Evolutionary conservation across 1,140 invertebrate genomes (phyloP).

Genomic region (Eriosoma lanigerum): DNA sequence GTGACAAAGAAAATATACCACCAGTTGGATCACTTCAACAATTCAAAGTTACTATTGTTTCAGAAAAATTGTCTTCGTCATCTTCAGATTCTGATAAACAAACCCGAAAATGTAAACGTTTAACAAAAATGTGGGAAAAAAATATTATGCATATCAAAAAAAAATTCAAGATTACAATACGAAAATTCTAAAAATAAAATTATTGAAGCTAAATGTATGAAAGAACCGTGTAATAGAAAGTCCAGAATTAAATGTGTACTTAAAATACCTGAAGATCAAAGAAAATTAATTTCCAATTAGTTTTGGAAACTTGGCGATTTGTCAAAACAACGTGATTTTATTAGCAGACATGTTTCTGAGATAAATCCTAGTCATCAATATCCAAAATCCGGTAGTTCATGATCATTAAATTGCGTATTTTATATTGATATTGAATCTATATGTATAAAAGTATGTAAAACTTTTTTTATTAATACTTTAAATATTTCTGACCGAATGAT

Average conservation of each 20-base stretch:
- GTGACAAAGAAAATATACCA: too few species aligned
- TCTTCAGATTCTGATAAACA: too few species aligned
- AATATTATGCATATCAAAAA: neutral
- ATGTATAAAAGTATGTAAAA: neutral
- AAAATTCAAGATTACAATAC: conserved; percentile 1
- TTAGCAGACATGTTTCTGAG: neutral
- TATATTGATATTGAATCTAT: neutral
- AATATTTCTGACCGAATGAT: neutral
- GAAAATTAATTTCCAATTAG: neutral
- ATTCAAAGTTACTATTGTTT: too few species aligned
- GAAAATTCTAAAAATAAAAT: neutral
- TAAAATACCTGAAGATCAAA: neutral
- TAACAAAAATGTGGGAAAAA: neutral
- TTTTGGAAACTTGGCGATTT: neutral
- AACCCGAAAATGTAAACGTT: too few species aligned
- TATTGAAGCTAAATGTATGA: neutral
- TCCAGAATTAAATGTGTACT: neutral
- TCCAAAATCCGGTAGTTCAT: neutral
- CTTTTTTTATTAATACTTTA: conserved; percentile 7
- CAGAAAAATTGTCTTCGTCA: too few species aligned
- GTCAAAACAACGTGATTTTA: conserved; percentile 5
- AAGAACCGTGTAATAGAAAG: neutral
- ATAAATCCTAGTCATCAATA: neutral
- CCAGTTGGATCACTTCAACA: too few species aligned
- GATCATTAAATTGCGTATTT: conserved; percentile 1